Conservation (phyloP, 2,113 vertebrate species). For the Delphinapterus leucas region DNA sequence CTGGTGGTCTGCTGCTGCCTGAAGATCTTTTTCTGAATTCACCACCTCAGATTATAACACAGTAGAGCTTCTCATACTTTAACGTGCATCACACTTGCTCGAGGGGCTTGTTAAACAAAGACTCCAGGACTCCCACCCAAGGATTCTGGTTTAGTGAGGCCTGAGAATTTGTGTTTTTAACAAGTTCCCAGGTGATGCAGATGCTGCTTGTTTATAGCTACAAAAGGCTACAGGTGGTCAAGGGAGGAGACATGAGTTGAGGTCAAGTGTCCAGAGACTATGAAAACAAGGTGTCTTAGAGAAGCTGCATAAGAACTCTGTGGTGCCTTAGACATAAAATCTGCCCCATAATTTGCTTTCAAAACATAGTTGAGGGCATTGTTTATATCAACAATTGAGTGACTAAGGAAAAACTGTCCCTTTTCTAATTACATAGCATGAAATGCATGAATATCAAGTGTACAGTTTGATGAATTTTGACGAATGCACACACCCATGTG, state of each 20-base stretch:
- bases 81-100: neutral
- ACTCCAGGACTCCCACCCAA: neutral
- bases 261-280: neutral
- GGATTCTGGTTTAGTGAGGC: neutral
- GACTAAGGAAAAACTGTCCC: neutral
- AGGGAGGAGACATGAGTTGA: neutral
- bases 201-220: neutral
- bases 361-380: neutral
- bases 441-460: neutral
- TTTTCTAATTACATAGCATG: neutral
- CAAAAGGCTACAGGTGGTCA: neutral
- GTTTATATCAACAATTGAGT: neutral
- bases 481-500: neutral
- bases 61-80: neutral
- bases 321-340: neutral
- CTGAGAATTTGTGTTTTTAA: neutral
- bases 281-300: neutral
- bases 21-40: neutral
- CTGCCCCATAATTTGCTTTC: neutral
- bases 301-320: neutral
- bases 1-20: slow-evolving; percentile 42
- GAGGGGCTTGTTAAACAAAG: neutral
- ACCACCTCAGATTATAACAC: neutral
- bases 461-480: slow-evolving; percentile 26
- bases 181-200: neutral